Evolutionary conservation across 2,888 invertebrate species (phyloP).

Genomic region (Athrips mouffetella): DNA sequence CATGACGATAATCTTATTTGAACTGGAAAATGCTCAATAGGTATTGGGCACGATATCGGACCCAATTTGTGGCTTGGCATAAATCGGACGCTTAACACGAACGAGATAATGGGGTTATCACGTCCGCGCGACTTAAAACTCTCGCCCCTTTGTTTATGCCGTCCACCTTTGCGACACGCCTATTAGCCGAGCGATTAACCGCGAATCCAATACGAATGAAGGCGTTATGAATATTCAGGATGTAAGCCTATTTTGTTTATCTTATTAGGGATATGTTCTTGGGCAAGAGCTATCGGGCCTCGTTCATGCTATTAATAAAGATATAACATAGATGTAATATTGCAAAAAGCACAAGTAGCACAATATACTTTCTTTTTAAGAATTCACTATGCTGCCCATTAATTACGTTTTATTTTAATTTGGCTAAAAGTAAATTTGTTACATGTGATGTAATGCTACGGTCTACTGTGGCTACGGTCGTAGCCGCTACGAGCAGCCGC

Average conservation of each 20-base stretch:
- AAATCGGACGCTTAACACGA: constrained; percentile 64
- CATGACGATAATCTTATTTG: neutral
- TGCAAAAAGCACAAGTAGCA: too few species aligned
- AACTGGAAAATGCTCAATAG: constrained; percentile 10
- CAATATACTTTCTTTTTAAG: too few species aligned
- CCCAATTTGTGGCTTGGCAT: constrained; percentile 64
- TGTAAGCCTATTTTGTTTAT: neutral
- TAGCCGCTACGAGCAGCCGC: constrained; percentile 31
- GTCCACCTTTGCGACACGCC: neutral
- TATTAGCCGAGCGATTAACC: neutral
- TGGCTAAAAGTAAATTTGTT: too few species aligned
- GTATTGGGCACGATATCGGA: too few species aligned
- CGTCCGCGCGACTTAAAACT: constrained; percentile 61
- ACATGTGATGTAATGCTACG: too few species aligned
- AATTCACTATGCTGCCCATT: too few species aligned
- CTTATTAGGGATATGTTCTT: too few species aligned
- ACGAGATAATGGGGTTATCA: constrained; percentile 70
- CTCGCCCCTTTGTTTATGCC: constrained; percentile 27
- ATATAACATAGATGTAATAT: too few species aligned
- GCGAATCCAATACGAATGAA: neutral
- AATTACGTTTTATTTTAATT: too few species aligned
- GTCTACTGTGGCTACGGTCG: constrained; percentile 16
- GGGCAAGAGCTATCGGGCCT: too few species aligned
- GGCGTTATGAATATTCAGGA: neutral
- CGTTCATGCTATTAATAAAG: too few species aligned